phyloP scores from a whole-genome alignment of 2,113 vertebrate genomes.

The Gopherus flavomarginatus region DNA sequence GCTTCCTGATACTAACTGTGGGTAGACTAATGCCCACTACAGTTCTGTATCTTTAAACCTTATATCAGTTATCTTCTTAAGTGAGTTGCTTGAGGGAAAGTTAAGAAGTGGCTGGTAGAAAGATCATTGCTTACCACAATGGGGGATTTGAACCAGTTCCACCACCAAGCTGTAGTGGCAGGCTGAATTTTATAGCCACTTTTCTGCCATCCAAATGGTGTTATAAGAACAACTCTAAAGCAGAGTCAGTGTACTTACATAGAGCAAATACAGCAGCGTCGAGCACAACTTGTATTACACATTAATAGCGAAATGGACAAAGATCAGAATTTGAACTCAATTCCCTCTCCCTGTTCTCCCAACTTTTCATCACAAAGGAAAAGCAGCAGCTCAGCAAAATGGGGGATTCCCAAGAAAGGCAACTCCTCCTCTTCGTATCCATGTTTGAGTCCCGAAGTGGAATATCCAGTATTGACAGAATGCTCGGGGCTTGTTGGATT shows the following conservation, averaged over 20 bases:
- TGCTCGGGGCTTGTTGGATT: not conserved
- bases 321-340: not conserved
- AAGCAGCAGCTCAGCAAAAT: not conserved
- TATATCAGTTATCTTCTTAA: not conserved
- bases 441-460: not conserved
- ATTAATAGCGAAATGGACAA: not conserved
- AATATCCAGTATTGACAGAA: not conserved
- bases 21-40: not conserved
- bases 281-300: rapidly evolving
- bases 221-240: not conserved
- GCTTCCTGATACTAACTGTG: not conserved
- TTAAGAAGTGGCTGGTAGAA: not conserved
- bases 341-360: not conserved
- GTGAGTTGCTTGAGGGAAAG: not conserved
- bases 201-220: not conserved
- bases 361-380: not conserved
- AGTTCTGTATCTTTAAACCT: not conserved
- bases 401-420: not conserved
- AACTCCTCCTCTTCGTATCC: not conserved
- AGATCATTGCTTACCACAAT: not conserved
- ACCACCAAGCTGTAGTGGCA: not conserved
- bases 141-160: rapidly evolving
- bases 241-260: not conserved
- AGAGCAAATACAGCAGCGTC: rapidly evolving
- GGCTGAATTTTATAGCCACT: not conserved